phyloP scores from a whole-genome alignment of 1,140 invertebrate genomes.

The Druon quercuslanigerum region DNA sequence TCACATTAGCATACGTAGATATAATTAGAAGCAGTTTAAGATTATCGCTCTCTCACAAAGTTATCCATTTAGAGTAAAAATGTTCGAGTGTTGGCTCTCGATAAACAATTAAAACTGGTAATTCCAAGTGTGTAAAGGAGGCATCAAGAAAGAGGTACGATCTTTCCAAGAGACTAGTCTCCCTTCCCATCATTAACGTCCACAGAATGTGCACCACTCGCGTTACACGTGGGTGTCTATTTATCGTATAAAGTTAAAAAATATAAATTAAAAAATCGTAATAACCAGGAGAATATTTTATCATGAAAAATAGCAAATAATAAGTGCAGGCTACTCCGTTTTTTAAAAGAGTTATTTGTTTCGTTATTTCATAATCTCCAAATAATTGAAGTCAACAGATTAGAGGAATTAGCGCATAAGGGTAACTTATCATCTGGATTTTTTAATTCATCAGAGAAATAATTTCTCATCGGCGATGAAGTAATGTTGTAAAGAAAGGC shows the following conservation, averaged over 20 bases:
- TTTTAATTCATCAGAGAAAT: no score
- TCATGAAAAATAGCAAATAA: background rate
- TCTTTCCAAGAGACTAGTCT: constrained; percentile 30
- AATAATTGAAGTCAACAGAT: no score
- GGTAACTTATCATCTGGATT: no score
- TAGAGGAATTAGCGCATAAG: no score
- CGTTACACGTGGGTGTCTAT: constrained; percentile 38
- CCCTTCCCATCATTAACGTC: constrained; percentile 46
- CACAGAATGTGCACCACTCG: constrained; percentile 24
- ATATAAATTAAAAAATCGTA: no score
- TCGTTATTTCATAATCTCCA: constrained; percentile 32
- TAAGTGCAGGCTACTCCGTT: constrained; percentile 38
- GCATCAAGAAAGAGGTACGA: constrained; percentile 40
- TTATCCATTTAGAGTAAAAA: no score
- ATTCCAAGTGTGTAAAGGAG: constrained; percentile 30
- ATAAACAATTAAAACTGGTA: constrained; percentile 39
- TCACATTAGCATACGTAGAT: background rate
- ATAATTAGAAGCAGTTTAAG: no score
- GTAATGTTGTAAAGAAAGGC: no score
- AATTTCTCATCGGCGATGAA: no score
- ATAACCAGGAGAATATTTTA: no score
- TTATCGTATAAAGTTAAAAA: constrained; percentile 23
- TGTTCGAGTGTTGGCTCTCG: background rate
- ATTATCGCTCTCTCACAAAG: no score
- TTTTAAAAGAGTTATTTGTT: no score